Percentiles rank a stretch among this genome's conserved stretches.
Conservation (phyloP, 2,888 invertebrate species). For the Biston betularia region DNA sequence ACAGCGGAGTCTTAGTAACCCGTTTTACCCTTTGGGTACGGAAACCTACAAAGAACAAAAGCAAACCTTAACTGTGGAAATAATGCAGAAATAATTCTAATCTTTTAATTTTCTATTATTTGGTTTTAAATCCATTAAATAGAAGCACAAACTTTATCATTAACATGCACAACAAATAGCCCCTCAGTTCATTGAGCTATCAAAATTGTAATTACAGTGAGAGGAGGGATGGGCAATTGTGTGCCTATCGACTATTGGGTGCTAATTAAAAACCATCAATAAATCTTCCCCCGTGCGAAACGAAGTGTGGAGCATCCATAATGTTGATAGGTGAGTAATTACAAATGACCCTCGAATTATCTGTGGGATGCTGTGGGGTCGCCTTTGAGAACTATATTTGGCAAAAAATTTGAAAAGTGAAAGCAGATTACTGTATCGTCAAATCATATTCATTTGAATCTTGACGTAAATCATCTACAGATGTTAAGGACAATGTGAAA, state of each 20-base stretch:
- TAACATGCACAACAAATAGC: slow-evolving; percentile 21
- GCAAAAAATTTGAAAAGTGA: not conserved
- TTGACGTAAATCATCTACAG: not conserved
- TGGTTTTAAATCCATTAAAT: not conserved
- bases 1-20: too few relatives aligned
- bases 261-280: slow-evolving; percentile 77
- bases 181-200: slow-evolving; percentile 58
- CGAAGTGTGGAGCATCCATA: slow-evolving; percentile 59
- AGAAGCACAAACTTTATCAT: slow-evolving; percentile 15
- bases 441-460: not conserved
- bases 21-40: too few relatives aligned
- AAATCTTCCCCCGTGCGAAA: slow-evolving; percentile 79
- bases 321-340: slow-evolving; percentile 59
- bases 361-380: slow-evolving; percentile 46
- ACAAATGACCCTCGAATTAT: slow-evolving; percentile 60
- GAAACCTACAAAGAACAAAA: too few relatives aligned
- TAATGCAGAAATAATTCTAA: too few relatives aligned
- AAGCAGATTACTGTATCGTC: too few relatives aligned
- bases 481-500: too few relatives aligned
- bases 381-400: not conserved
- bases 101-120: too few relatives aligned
- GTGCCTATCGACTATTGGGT: slow-evolving; percentile 64
- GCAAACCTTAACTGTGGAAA: too few relatives aligned
- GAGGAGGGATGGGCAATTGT: slow-evolving; percentile 52
- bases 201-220: slow-evolving; percentile 56